Evolutionary conservation across 2,113 vertebrate genomes (phyloP).

Genomic region (Tragelaphus imberbis): DNA sequence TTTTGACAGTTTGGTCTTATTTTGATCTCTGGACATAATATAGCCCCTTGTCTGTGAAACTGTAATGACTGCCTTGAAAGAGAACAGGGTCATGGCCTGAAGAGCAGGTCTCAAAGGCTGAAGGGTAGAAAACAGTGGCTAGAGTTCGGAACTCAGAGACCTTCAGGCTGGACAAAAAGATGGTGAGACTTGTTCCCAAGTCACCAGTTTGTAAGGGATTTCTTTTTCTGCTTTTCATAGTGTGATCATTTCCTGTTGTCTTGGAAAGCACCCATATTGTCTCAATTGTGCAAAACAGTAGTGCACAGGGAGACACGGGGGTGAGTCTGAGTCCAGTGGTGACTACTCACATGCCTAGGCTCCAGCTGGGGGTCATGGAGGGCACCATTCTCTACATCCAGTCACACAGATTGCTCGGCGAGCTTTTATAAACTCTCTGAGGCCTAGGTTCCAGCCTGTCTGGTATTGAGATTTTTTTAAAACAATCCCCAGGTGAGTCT

Average conservation of each 20-base stretch:
- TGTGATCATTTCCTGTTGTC: neutral
- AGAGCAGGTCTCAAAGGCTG: neutral
- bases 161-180: neutral
- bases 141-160: neutral
- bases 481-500: neutral
- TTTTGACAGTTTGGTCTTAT: neutral
- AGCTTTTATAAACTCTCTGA: neutral
- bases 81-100: neutral
- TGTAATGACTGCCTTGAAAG: neutral
- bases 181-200: neutral
- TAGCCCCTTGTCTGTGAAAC: neutral
- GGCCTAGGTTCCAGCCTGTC: neutral
- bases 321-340: neutral
- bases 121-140: neutral
- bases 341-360: neutral
- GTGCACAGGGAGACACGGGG: neutral
- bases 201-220: neutral
- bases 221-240: neutral
- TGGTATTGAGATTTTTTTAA: neutral
- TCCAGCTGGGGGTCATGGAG: neutral
- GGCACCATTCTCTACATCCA: neutral
- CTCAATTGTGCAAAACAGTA: neutral
- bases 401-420: neutral
- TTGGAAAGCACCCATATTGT: neutral
- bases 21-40: neutral